Evolutionary conservation across 2,888 invertebrate species (phyloP).

Genomic region (Limnephilus lunatus): DNA sequence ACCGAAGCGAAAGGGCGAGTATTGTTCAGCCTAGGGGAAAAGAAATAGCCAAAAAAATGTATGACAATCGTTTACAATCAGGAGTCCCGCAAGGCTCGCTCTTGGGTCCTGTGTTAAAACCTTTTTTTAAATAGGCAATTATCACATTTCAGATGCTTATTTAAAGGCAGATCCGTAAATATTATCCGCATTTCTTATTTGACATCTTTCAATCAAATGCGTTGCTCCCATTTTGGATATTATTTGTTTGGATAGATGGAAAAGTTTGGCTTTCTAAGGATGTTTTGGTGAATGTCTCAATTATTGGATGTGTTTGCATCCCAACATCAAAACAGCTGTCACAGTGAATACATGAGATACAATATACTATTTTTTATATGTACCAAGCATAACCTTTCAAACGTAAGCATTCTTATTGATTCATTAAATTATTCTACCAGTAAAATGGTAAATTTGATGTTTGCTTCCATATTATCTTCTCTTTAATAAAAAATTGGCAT

Average conservation of each 20-base stretch:
- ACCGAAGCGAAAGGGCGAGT: conserved; percentile 19
- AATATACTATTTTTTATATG: not conserved
- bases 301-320: not conserved
- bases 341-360: not conserved
- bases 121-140: conserved; percentile 44
- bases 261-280: not conserved
- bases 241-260: not conserved
- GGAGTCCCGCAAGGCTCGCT: conserved; percentile 48
- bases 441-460: not conserved
- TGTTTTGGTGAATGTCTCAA: not conserved
- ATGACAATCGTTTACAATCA: conserved; percentile 30
- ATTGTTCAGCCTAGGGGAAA: not conserved
- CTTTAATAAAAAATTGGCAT: no score
- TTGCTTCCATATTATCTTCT: not conserved
- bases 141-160: conserved; percentile 34
- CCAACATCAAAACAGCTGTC: not conserved
- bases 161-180: conserved; percentile 15
- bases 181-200: conserved; percentile 20
- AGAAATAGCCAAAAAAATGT: not conserved
- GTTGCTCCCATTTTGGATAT: not conserved
- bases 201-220: conserved; percentile 13
- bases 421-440: not conserved
- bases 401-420: not conserved
- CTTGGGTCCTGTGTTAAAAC: conserved; percentile 16
- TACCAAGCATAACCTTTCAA: not conserved